These are phyloP conservation scores for Melanerpes formicivorus DNA, from an alignment of 2,113 vertebrate genomes.

Conservation along the genomic window DNA sequence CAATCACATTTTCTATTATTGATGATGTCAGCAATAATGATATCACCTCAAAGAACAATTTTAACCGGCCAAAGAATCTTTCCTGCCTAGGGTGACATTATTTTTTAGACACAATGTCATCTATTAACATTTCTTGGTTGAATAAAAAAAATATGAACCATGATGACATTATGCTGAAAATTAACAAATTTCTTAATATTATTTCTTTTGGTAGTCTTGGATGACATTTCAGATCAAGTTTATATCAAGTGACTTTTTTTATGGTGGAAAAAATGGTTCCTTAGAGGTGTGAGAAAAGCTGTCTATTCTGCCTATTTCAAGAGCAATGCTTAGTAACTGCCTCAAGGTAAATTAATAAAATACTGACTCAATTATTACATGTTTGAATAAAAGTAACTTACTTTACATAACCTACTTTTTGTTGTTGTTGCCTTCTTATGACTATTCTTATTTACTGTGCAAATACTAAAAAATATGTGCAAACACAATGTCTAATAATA, in stretches of 20 bases:
- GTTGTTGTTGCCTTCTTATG: neutral
- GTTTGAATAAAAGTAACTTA: neutral
- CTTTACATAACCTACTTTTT: neutral
- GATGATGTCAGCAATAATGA: neutral
- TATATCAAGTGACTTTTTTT: neutral
- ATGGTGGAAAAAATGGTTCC: neutral
- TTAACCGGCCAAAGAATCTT: slow-evolving; percentile 65
- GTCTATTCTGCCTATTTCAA: neutral
- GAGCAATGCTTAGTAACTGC: neutral
- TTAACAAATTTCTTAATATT: slow-evolving; percentile 70
- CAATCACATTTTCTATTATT: slow-evolving; percentile 11
- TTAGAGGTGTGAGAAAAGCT: neutral
- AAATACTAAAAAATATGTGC: neutral
- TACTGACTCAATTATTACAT: neutral
- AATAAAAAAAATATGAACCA: slow-evolving; percentile 66
- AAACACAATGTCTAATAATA: neutral
- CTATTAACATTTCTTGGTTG: slow-evolving; percentile 55
- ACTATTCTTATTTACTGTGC: neutral
- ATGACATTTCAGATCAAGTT: slow-evolving; percentile 48
- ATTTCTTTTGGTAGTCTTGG: slow-evolving; percentile 27
- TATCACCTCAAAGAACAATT: slow-evolving; percentile 55
- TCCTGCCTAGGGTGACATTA: slow-evolving; percentile 64
- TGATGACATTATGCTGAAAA: slow-evolving; percentile 64
- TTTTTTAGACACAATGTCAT: slow-evolving; percentile 70
- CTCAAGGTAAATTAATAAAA: neutral